A percentile compares a stretch with the other conserved stretches of the same genome.
Evolutionary conservation across 2,797 vertebrate genomes (phyloP).

Genomic region (Onychomys leucogaster): DNA sequence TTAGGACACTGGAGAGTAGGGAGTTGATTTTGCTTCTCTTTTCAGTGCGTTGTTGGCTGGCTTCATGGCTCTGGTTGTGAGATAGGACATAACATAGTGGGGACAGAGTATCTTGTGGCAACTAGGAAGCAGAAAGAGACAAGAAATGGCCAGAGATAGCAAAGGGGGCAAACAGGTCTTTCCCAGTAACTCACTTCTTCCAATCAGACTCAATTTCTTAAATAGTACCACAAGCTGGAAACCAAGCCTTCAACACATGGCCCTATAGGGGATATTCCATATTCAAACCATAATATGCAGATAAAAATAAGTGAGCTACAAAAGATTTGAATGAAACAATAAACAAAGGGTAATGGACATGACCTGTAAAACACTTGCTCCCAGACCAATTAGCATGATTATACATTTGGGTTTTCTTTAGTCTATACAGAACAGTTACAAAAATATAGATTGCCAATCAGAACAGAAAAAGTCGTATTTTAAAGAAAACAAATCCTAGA

Average conservation of each 20-base stretch:
- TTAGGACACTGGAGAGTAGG: neutral
- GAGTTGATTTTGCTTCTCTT: neutral
- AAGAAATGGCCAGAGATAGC: neutral
- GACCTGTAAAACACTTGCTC: neutral
- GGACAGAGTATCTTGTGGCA: neutral
- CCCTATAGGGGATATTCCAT: neutral
- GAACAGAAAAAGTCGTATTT: slow-evolving; percentile 27
- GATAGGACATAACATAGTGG: neutral
- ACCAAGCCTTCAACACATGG: neutral
- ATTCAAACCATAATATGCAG: neutral
- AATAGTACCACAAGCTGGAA: neutral
- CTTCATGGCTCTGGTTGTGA: neutral
- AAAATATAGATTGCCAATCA: neutral
- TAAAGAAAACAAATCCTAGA: neutral
- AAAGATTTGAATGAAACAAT: slow-evolving; percentile 25
- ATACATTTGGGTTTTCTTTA: neutral
- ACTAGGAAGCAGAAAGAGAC: neutral
- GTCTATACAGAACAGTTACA: neutral
- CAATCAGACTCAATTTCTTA: neutral
- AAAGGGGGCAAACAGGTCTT: neutral
- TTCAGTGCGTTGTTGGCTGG: neutral
- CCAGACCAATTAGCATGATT: neutral
- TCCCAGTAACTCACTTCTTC: neutral
- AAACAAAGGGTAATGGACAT: neutral
- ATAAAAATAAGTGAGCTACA: slow-evolving; percentile 13